These are phyloP conservation scores for Dendrocincla fuliginosa DNA, from an alignment of 2,797 vertebrate genomes.

Conservation along the genomic window DNA sequence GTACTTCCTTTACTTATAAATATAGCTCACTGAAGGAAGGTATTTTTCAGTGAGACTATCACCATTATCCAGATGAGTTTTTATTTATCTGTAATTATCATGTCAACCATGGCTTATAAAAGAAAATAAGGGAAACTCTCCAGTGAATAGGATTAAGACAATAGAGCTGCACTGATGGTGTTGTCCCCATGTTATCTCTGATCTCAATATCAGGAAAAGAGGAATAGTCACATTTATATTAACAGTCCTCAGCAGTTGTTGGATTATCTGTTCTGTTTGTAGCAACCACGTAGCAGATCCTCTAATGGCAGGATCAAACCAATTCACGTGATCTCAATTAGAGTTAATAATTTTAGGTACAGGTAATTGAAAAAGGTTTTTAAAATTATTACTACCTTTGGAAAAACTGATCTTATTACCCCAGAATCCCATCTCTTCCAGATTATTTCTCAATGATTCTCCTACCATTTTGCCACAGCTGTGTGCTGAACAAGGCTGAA, in stretches of 20 bases:
- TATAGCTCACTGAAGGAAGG: neutral
- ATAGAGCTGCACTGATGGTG: neutral
- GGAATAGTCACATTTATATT: neutral
- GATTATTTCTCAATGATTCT: neutral
- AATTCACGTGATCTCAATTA: neutral
- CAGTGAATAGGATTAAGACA: neutral
- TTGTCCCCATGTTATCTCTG: neutral
- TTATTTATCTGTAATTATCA: neutral
- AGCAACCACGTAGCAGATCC: neutral
- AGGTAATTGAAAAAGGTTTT: neutral
- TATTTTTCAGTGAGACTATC: neutral
- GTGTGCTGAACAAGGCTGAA: neutral
- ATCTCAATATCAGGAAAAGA: neutral
- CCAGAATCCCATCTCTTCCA: neutral
- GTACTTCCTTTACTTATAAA: conserved; percentile 25
- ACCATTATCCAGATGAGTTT: neutral
- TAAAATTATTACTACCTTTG: neutral
- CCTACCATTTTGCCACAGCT: neutral
- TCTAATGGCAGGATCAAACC: neutral
- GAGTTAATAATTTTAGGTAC: neutral
- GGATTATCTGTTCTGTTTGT: neutral
- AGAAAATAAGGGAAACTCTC: neutral
- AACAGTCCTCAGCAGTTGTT: neutral
- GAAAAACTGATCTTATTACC: neutral
- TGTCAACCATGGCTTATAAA: neutral